Evolutionary conservation across 2,888 invertebrate genomes (phyloP).

Genomic region (Nemoura dubitans): DNA sequence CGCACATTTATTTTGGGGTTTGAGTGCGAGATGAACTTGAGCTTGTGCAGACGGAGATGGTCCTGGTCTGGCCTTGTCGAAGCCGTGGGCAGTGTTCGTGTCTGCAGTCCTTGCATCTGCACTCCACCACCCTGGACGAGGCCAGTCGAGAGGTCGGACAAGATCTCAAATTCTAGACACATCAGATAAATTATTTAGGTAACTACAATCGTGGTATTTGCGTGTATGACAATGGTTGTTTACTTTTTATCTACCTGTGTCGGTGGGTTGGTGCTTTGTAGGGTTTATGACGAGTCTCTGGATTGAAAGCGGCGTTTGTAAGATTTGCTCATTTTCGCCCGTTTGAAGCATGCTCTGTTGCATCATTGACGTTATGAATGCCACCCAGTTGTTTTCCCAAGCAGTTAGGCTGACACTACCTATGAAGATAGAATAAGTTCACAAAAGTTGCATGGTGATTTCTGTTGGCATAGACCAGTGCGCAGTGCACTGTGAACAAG

Average conservation of each 20-base stretch:
- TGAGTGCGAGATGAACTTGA: conserved; percentile 29
- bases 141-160: neutral
- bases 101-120: conserved; percentile 19
- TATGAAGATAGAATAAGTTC: neutral
- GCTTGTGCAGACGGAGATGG: neutral
- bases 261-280: neutral
- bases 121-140: conserved; percentile 29
- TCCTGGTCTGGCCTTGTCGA: neutral
- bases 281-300: conserved; percentile 61
- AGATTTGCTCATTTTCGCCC: conserved; percentile 58
- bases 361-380: conserved; percentile 67
- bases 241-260: neutral
- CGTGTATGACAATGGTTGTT: no score
- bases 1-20: conserved; percentile 8
- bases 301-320: conserved; percentile 63
- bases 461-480: no score
- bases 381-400: conserved; percentile 67
- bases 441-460: no score
- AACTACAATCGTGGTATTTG: no score
- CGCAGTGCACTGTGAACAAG: no score
- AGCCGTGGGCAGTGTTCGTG: neutral
- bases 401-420: conserved; percentile 57
- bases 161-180: neutral
- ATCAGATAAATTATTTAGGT: neutral
- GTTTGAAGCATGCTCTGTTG: conserved; percentile 61